Evolutionary conservation across 2,113 vertebrate genomes (phyloP).

Genomic region (Petrocephalus zakoni): DNA sequence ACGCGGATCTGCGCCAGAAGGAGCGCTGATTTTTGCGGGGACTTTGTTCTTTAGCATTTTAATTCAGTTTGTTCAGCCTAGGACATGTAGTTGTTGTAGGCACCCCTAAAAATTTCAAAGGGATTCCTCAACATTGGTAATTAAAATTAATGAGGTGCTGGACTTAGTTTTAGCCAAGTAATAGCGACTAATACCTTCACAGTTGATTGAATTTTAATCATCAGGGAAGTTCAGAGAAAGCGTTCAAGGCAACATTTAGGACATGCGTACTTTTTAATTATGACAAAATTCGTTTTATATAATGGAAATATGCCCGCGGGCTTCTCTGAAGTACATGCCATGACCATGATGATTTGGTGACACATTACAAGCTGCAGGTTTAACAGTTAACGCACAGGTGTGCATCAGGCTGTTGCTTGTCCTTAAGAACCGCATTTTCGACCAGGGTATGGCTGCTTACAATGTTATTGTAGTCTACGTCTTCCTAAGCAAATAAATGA

Average conservation of each 20-base stretch:
- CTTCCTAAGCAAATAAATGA: neutral
- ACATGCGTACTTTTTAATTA: neutral
- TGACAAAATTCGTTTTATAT: neutral
- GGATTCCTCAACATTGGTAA: neutral
- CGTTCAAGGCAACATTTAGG: neutral
- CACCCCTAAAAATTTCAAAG: neutral
- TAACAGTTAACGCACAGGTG: neutral
- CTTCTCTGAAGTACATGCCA: neutral
- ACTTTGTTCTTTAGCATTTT: neutral
- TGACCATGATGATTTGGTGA: neutral
- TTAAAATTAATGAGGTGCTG: slow-evolving; percentile 5
- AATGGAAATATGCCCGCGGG: neutral
- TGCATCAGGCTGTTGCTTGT: neutral
- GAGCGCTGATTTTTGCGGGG: neutral
- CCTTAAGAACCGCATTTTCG: neutral
- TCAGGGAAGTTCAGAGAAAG: neutral
- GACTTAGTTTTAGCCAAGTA: neutral
- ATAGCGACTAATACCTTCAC: slow-evolving; percentile 9
- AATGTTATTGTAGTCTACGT: neutral
- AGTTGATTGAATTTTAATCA: slow-evolving; percentile 9
- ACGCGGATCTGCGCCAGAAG: too few relatives aligned
- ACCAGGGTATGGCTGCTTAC: neutral
- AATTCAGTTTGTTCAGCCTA: neutral
- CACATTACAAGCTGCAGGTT: neutral
- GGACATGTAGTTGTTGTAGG: neutral